Evolutionary conservation across 1,140 invertebrate genomes (phyloP).

Genomic region (Drosophila ananassae): DNA sequence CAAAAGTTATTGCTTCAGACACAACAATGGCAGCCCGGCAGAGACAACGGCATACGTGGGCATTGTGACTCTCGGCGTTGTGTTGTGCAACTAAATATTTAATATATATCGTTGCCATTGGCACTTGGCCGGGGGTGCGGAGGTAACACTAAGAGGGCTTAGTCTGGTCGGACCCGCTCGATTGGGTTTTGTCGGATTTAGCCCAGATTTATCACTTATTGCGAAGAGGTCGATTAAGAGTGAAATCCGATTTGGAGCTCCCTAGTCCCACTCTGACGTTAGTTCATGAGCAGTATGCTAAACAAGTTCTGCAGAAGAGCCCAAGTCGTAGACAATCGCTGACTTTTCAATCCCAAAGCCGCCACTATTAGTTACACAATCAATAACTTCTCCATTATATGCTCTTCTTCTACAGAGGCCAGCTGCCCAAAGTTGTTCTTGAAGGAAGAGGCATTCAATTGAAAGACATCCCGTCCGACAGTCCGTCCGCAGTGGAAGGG

Average conservation of each 20-base stretch:
- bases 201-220: conserved; percentile 70
- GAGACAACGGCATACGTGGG: conserved; percentile 25
- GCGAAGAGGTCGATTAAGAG: conserved; percentile 34
- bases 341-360: conserved; percentile 38
- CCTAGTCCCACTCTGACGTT: no score
- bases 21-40: conserved; percentile 60
- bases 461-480: conserved; percentile 57
- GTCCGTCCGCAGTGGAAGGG: conserved; percentile 43
- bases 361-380: conserved; percentile 57
- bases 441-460: conserved; percentile 30
- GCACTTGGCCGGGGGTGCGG: conserved; percentile 41
- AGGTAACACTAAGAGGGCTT: background rate
- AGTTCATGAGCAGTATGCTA: no score
- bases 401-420: conserved; percentile 12
- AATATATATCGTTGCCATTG: conserved; percentile 68
- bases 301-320: background rate
- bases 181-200: conserved; percentile 40
- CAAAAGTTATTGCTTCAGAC: conserved; percentile 57
- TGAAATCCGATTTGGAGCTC: background rate
- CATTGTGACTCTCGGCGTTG: conserved; percentile 27
- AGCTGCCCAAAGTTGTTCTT: conserved; percentile 11
- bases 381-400: conserved; percentile 42
- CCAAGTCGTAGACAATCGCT: conserved; percentile 13
- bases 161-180: conserved; percentile 14
- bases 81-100: conserved; percentile 63